Percentiles rank a stretch among this genome's conserved stretches.
Conservation (phyloP, 1,140 invertebrate genomes). For the Venustaconcha ellipsiformis region DNA sequence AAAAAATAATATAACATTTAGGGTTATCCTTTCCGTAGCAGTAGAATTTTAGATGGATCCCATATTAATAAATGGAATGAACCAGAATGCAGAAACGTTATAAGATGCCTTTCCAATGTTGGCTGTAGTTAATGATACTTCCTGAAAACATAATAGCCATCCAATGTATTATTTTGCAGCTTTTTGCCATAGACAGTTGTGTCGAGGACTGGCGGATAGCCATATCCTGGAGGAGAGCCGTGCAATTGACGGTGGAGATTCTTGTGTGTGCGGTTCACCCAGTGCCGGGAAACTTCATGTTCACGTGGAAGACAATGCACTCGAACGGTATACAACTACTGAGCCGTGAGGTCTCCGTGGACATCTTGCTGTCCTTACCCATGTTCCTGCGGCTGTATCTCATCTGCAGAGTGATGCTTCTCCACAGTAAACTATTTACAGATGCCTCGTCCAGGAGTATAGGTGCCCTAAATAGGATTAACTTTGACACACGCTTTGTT, state of each 20-base stretch:
- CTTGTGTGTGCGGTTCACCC: constrained; percentile 97
- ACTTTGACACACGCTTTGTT: constrained; percentile 99
- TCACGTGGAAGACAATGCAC: constrained; percentile 88
- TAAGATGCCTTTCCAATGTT: neutral
- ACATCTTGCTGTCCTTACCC: constrained; percentile 96
- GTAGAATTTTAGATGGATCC: too few species aligned
- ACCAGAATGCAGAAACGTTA: too few species aligned
- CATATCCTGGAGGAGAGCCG: constrained; percentile 96
- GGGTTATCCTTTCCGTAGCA: too few species aligned
- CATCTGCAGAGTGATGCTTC: constrained; percentile 98
- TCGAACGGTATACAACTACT: constrained; percentile 74
- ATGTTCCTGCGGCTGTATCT: constrained; percentile 99
- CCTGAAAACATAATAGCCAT: too few species aligned
- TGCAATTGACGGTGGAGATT: constrained; percentile 93
- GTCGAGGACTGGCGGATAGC: constrained; percentile 99
- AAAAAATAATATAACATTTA: too few species aligned
- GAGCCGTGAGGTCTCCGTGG: constrained; percentile 69
- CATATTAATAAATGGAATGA: too few species aligned
- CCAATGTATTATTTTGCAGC: constrained; percentile 43
- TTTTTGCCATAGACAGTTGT: constrained; percentile 80
- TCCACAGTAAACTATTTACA: constrained; percentile 99
- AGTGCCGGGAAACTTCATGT: constrained; percentile 95
- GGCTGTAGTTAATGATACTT: constrained; percentile 1
- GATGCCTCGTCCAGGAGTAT: constrained; percentile 90
- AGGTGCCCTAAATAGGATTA: constrained; percentile 98